phyloP scores from a whole-genome alignment of 2,888 invertebrate species.

The Amphipoea oculea region DNA sequence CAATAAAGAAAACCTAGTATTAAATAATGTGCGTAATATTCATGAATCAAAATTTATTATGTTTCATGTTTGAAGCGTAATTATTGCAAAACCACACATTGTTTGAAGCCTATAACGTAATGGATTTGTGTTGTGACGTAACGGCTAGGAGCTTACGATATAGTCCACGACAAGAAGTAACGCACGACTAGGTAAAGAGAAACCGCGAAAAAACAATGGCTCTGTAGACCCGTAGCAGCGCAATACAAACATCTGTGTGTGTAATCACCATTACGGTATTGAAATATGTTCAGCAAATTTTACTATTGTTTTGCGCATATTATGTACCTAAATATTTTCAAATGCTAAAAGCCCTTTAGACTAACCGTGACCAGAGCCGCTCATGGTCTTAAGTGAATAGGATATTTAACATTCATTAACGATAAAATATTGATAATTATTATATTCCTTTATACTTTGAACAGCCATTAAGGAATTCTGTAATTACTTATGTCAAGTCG shows the following conservation, averaged over 20 bases:
- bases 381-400: slow-evolving; percentile 49
- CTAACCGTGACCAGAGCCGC: slow-evolving; percentile 53
- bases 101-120: slow-evolving; percentile 67
- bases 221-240: slow-evolving; percentile 31
- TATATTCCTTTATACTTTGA: slow-evolving; percentile 27
- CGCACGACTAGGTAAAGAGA: slow-evolving; percentile 69
- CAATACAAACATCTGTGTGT: slow-evolving; percentile 60
- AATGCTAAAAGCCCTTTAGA: slow-evolving; percentile 56
- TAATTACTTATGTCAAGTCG: slow-evolving; percentile 50
- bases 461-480: slow-evolving; percentile 25
- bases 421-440: slow-evolving; percentile 56
- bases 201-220: slow-evolving; percentile 71
- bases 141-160: slow-evolving; percentile 47
- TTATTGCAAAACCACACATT: slow-evolving; percentile 69
- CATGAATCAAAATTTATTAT: slow-evolving; percentile 66
- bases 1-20: slow-evolving; percentile 61
- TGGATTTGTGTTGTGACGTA: slow-evolving; percentile 56
- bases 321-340: slow-evolving; percentile 41
- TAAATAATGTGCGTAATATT: slow-evolving; percentile 63
- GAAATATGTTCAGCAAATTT: slow-evolving; percentile 54
- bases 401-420: slow-evolving; percentile 52
- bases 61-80: slow-evolving; percentile 61
- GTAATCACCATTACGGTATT: slow-evolving; percentile 54
- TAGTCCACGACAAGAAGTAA: slow-evolving; percentile 61
- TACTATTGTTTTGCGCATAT: slow-evolving; percentile 40